Base-by-base conservation (phyloP, 2,113 vertebrate species). In the Symphodus melops region DNA sequence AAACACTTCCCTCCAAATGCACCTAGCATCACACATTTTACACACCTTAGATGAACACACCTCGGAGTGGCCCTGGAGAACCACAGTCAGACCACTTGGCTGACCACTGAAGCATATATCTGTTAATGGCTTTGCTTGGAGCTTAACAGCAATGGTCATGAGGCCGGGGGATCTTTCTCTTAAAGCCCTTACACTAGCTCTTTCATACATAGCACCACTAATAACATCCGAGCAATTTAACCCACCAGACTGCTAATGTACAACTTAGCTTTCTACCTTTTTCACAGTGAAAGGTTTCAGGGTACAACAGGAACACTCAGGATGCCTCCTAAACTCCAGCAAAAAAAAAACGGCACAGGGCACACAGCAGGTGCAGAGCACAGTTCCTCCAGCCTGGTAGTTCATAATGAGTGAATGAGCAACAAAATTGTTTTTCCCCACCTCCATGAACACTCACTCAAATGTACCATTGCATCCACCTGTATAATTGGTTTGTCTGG, bases 361-460 rank as follows among this genome's bases (percentile, higher is more conserved):
- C 55, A 42, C 39, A 61, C 67, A 66, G 55, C 66, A 66, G 71
- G 53, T 59, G 53, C 46, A 64, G 52, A 48, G 23, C 69, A 39
- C 63, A 48, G 52, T 9, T 21, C 63, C 53, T 68, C 41, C 41
- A 56, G 63, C 58, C 55, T 44, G 20, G 33, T 56, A 48, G 62
- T 68, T 51, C 66, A 68, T 74, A 80, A 74, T 72, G 51, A 64
- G 57, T 49, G 58, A 76, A 37, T 72, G 23, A 76, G 64, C 33
- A 52, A 25, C 48, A 39, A 63, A 68, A 64, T 46, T 76, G 1
- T 63, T 21, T 33, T 8, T 48, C 23, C 51, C 59, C 48, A 72
- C 67, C 68, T 37, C 19, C 23, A 69, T 60, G 4, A 72, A 61
- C 12, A 48, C 41, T 41, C 37, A 14, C 1, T 42, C 41, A 42